Percentiles rank a stretch among this genome's conserved stretches.
phyloP scores from a whole-genome alignment of 1,140 invertebrate species.

The Drosophila mojavensis region DNA sequence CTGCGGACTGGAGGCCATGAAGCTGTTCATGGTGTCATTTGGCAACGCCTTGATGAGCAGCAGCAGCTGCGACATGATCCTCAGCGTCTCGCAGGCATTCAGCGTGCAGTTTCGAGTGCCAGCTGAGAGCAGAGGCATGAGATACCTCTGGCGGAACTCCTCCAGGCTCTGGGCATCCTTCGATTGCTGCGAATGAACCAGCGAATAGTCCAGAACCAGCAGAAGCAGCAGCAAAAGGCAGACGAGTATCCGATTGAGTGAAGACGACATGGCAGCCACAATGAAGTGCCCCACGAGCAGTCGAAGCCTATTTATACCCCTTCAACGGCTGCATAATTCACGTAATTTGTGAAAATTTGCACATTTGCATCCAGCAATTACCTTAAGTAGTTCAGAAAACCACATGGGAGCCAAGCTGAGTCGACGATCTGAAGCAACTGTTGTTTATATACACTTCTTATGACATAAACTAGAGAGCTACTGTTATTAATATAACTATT shows the following conservation, averaged over 20 bases:
- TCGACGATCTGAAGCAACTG: neutral
- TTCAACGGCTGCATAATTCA: conserved; percentile 46
- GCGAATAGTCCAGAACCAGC: neutral
- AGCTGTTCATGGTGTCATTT: conserved; percentile 34
- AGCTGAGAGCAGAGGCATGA: conserved; percentile 58
- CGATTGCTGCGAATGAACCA: conserved; percentile 12
- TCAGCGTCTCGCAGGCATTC: conserved; percentile 72
- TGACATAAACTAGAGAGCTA: too few relatives aligned
- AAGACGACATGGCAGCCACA: conserved; percentile 40
- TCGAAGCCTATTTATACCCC: conserved; percentile 49
- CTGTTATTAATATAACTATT: too few relatives aligned
- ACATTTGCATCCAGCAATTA: conserved; percentile 67
- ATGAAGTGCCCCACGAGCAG: conserved; percentile 15
- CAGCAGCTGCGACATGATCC: conserved; percentile 68
- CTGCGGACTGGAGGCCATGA: neutral
- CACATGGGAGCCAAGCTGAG: conserved; percentile 17
- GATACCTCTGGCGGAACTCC: conserved; percentile 64
- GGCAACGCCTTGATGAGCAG: conserved; percentile 62
- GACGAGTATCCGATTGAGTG: neutral
- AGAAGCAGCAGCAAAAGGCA: conserved; percentile 31
- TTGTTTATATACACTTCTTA: too few relatives aligned
- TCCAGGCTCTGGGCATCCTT: conserved; percentile 59
- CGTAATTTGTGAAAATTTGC: conserved; percentile 70
- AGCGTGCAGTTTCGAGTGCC: conserved; percentile 63
- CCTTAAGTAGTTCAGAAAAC: conserved; percentile 61